Evolutionary conservation across 1,140 invertebrate species (phyloP).

Genomic region (Philopotamus ludificatus): DNA sequence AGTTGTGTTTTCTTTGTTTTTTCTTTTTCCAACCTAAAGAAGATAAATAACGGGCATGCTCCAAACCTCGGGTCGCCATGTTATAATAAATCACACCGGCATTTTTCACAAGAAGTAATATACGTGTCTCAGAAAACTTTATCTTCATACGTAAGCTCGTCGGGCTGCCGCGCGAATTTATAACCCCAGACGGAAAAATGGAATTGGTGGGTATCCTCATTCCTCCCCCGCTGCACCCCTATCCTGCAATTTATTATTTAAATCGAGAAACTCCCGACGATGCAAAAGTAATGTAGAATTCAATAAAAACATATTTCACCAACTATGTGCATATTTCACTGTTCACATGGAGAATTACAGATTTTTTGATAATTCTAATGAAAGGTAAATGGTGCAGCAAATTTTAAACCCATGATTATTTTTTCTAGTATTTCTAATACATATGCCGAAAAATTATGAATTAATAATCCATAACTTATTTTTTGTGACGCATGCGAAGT

Average conservation of each 20-base stretch:
- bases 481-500: too few species aligned
- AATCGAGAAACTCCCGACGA: constrained; percentile 5
- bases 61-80: constrained; percentile 35
- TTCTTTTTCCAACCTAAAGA: constrained; percentile 31
- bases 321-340: too few species aligned
- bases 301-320: background rate
- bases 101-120: constrained; percentile 41
- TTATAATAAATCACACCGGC: constrained; percentile 38
- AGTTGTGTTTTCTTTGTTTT: constrained; percentile 29
- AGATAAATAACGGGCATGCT: constrained; percentile 39
- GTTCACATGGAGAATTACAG: too few species aligned
- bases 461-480: too few species aligned
- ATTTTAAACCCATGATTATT: too few species aligned
- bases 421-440: too few species aligned
- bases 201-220: constrained; percentile 7
- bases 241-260: constrained; percentile 22
- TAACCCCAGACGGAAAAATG: constrained; percentile 27
- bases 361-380: too few species aligned
- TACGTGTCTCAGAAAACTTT: constrained; percentile 42
- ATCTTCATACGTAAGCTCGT: constrained; percentile 40
- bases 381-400: too few species aligned
- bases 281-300: background rate
- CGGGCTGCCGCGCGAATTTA: constrained; percentile 18
- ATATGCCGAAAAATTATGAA: too few species aligned
- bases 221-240: background rate